A percentile compares a stretch with the other conserved stretches of the same genome.
These are phyloP conservation scores for Lasioglossum malachurum DNA, from an alignment of 2,888 invertebrate genomes.

Conservation along the genomic window DNA sequence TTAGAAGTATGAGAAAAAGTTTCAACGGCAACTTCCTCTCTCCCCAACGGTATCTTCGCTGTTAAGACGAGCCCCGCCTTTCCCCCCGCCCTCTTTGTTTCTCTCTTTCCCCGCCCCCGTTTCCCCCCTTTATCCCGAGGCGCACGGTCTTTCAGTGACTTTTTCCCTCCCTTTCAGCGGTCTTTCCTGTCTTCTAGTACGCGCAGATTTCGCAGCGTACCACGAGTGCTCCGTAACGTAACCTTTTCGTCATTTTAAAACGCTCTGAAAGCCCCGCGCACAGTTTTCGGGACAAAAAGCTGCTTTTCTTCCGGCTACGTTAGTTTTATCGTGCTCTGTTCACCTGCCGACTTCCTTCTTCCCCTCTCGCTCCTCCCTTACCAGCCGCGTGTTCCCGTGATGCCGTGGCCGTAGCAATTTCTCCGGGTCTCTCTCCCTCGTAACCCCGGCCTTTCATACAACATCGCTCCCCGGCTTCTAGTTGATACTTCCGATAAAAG, in stretches of 20 bases:
- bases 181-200: slow-evolving; percentile 61
- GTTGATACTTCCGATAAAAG: slow-evolving; percentile 57
- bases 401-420: slow-evolving; percentile 30
- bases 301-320: slow-evolving; percentile 66
- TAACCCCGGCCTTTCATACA: slow-evolving; percentile 27
- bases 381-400: not conserved
- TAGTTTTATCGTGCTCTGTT: slow-evolving; percentile 56
- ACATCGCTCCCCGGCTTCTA: slow-evolving; percentile 5
- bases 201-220: slow-evolving; percentile 62
- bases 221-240: slow-evolving; percentile 72
- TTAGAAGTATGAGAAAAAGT: slow-evolving; percentile 74
- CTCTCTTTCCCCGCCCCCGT: slow-evolving; percentile 21
- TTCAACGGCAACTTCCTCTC: slow-evolving; percentile 59
- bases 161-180: slow-evolving; percentile 43
- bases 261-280: slow-evolving; percentile 70
- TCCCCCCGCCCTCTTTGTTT: slow-evolving; percentile 50
- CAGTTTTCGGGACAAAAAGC: slow-evolving; percentile 73
- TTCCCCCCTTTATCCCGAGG: slow-evolving; percentile 26
- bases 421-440: slow-evolving; percentile 33
- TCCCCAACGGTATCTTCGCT: slow-evolving; percentile 42
- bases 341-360: slow-evolving; percentile 54
- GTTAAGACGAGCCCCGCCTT: slow-evolving; percentile 66
- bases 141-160: slow-evolving; percentile 41
- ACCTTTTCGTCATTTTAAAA: slow-evolving; percentile 76
- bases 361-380: not conserved